Percentiles rank a stretch among this genome's conserved stretches.
These are phyloP conservation scores for Alectura lathami DNA, from an alignment of 2,113 vertebrate genomes.

Conservation along the genomic window DNA sequence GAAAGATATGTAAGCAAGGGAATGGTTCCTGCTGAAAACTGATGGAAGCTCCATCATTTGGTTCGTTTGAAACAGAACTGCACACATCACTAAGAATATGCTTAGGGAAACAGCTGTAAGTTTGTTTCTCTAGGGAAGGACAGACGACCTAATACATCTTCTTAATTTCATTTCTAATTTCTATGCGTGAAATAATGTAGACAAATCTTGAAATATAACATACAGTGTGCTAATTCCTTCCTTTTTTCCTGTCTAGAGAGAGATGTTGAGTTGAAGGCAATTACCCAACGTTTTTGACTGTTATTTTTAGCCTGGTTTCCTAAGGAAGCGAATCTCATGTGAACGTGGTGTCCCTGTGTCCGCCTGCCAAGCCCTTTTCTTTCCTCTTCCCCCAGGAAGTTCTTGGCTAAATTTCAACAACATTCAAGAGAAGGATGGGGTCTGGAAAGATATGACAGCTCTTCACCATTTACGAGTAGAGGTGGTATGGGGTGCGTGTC, in stretches of 20 bases:
- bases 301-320: slow-evolving; percentile 64
- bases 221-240: slow-evolving; percentile 45
- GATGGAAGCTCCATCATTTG: slow-evolving; percentile 54
- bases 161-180: slow-evolving; percentile 67
- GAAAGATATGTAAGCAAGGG: background rate
- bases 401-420: slow-evolving; percentile 7
- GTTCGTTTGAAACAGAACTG: slow-evolving; percentile 14
- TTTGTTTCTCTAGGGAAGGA: background rate
- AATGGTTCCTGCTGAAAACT: slow-evolving; percentile 43
- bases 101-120: slow-evolving; percentile 40
- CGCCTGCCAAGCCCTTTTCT: slow-evolving; percentile 22
- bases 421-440: background rate
- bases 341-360: background rate
- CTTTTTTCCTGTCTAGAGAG: slow-evolving; percentile 60
- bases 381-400: slow-evolving; percentile 56
- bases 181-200: slow-evolving; percentile 49
- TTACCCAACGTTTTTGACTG: slow-evolving; percentile 24
- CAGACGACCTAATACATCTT: slow-evolving; percentile 51
- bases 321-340: slow-evolving; percentile 52
- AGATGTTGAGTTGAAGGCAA: slow-evolving; percentile 54
- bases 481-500: fast-evolving
- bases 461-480: background rate
- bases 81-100: background rate
- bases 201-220: slow-evolving; percentile 59
- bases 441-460: background rate